Percentiles rank a stretch among this genome's conserved stretches.
phyloP scores from a whole-genome alignment of 2,888 invertebrate species.

The Philonicus albiceps region DNA sequence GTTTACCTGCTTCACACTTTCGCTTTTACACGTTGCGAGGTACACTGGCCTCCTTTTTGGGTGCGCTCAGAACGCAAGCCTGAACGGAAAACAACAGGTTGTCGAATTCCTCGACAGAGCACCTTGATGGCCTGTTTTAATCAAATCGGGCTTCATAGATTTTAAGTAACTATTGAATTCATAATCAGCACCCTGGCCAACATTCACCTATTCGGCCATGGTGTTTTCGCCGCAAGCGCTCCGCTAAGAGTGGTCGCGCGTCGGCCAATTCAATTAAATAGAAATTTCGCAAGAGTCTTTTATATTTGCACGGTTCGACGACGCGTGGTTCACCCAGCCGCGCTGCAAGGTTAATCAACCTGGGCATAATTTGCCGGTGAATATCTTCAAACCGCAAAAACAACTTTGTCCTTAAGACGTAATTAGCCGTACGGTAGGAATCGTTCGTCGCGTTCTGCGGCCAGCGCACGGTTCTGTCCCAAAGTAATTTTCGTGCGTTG shows the following conservation, averaged over 20 bases:
- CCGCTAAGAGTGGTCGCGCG: neutral
- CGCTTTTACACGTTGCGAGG: neutral
- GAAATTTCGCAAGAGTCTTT: neutral
- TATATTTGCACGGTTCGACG: neutral
- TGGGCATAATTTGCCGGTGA: neutral
- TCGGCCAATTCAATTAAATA: neutral
- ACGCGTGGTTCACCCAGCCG: neutral
- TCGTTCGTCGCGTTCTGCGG: neutral
- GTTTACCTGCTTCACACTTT: slow-evolving; percentile 17
- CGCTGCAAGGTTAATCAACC: neutral
- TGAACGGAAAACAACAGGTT: neutral
- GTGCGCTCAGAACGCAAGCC: neutral
- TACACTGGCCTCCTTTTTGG: slow-evolving; percentile 1
- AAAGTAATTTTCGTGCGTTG: neutral
- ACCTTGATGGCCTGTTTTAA: neutral
- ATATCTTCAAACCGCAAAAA: neutral
- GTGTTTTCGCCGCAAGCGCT: neutral
- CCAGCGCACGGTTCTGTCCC: neutral
- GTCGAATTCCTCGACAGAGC: neutral
- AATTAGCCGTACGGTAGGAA: neutral
- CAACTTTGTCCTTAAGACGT: slow-evolving; percentile 23
- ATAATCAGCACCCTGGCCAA: neutral
- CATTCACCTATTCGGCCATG: neutral
- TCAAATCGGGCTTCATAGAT: neutral
- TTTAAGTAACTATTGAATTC: neutral